Percentiles rank a stretch among this genome's conserved stretches.
These are phyloP conservation scores for Cyprinodon diabolis DNA, from an alignment of 2,797 vertebrate genomes.

Conservation along the genomic window DNA sequence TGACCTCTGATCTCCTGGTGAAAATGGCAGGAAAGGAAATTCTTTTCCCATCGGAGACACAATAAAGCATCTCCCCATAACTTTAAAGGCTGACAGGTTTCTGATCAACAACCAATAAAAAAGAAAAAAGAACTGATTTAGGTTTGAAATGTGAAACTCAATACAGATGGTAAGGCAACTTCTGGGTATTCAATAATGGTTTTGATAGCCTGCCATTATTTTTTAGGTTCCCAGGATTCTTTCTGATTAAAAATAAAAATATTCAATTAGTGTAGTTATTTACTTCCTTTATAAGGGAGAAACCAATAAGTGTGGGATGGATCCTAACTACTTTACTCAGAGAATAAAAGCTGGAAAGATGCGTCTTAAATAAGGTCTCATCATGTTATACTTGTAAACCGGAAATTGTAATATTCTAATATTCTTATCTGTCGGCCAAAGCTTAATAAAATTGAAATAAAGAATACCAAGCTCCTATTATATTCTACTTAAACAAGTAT, in stretches of 20 bases:
- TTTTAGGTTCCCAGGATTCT: background rate
- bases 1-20: conserved; percentile 30
- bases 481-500: background rate
- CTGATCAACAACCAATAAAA: background rate
- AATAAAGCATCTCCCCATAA: conserved; percentile 22
- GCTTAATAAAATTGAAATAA: background rate
- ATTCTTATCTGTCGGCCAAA: background rate
- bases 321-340: background rate
- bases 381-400: too few relatives aligned
- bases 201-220: background rate
- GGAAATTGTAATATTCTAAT: background rate
- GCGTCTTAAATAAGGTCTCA: background rate
- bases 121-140: background rate
- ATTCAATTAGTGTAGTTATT: background rate
- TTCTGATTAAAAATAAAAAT: too few relatives aligned
- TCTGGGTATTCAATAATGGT: background rate
- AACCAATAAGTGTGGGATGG: background rate
- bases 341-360: background rate
- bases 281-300: background rate
- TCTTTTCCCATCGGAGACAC: conserved; percentile 23
- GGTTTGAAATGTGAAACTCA: background rate
- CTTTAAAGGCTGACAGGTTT: background rate
- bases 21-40: conserved; percentile 14
- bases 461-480: background rate
- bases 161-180: background rate